Percentiles rank a stretch among this genome's conserved stretches.
Conservation (phyloP, 2,113 vertebrate species). For the Micronycteris hirsuta region DNA sequence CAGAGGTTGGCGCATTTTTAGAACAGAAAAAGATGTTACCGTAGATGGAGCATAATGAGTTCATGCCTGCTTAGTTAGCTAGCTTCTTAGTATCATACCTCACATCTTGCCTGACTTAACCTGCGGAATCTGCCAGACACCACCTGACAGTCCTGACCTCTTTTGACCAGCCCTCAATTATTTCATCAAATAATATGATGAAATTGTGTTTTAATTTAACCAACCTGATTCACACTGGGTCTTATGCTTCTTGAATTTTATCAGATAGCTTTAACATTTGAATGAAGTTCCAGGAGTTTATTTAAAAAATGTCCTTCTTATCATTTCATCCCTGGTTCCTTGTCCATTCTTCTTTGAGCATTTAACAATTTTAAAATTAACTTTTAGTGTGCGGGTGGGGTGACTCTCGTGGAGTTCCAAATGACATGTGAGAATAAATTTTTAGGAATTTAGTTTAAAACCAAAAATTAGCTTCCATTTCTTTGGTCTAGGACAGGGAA, state of each 20-base stretch:
- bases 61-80: background rate
- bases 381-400: background rate
- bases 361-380: slow-evolving; percentile 17
- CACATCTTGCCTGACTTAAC: background rate
- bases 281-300: slow-evolving; percentile 12
- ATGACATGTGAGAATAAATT: background rate
- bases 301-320: slow-evolving; percentile 27
- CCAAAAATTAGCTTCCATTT: background rate
- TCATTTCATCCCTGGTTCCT: background rate
- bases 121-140: background rate
- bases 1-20: background rate
- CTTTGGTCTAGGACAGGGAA: background rate
- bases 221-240: background rate
- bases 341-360: background rate
- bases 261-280: slow-evolving; percentile 23
- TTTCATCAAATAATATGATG: slow-evolving; percentile 4
- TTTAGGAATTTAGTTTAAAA: slow-evolving; percentile 26
- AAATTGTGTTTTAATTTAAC: slow-evolving; percentile 29
- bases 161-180: background rate
- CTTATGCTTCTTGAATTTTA: background rate
- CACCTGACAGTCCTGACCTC: background rate
- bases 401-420: background rate
- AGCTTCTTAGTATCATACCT: background rate
- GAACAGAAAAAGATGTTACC: background rate
- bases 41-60: background rate